Percentiles rank a stretch among this genome's conserved stretches.
Evolutionary conservation across 2,888 invertebrate genomes (phyloP).

Genomic region (Iphiclides podalirius): DNA sequence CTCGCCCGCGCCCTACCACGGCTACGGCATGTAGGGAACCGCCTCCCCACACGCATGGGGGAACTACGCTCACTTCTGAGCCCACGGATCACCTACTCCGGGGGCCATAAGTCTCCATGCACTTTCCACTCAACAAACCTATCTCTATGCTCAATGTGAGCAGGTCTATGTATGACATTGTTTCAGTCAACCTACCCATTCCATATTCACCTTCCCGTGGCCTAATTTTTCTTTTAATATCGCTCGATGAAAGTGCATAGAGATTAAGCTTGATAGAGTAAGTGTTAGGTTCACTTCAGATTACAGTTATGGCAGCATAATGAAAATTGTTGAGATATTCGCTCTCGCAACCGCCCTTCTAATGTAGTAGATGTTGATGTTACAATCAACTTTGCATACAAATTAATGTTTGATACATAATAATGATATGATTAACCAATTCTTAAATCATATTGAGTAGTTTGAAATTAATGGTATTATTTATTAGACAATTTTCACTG

Average conservation of each 20-base stretch:
- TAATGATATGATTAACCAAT: constrained; percentile 5
- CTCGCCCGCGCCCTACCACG: constrained; percentile 77
- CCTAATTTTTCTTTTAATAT: constrained; percentile 11
- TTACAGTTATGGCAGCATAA: neutral
- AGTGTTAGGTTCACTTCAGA: constrained; percentile 1
- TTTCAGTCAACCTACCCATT: too few relatives aligned
- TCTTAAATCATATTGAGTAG: neutral
- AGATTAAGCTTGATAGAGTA: neutral
- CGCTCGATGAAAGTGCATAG: constrained; percentile 11
- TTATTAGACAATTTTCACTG: constrained; percentile 12
- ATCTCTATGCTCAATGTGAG: too few relatives aligned
- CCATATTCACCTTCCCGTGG: constrained; percentile 5
- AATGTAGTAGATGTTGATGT: constrained; percentile 12
- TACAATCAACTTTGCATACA: neutral
- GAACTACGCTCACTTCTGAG: constrained; percentile 41
- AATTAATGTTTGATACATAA: constrained; percentile 2
- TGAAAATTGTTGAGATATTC: neutral
- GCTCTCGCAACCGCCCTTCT: constrained; percentile 8
- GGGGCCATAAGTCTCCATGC: constrained; percentile 10
- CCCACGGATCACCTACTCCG: constrained; percentile 20
- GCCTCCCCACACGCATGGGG: constrained; percentile 37
- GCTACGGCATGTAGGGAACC: constrained; percentile 75
- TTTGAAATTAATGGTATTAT: constrained; percentile 17
- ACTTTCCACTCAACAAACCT: too few relatives aligned
- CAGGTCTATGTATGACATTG: too few relatives aligned